Base-by-base conservation (phyloP, 2,888 invertebrate species). In the Myopa testacea region DNA sequence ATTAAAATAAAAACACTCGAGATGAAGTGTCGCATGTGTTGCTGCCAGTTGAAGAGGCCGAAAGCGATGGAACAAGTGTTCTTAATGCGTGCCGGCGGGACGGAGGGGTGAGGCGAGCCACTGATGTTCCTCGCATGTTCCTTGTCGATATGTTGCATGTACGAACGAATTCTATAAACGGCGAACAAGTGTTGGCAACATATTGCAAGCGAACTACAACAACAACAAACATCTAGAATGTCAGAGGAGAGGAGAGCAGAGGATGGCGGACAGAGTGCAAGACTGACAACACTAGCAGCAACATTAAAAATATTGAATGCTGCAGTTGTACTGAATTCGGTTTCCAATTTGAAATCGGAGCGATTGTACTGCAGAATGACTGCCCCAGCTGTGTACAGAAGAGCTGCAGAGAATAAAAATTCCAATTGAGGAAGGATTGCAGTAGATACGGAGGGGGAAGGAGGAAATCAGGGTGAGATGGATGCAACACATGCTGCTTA, bases 131-230 rank as follows among this genome's bases (percentile, higher is more conserved):
- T 38, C 10, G 52, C 52, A 65, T 38, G 63, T 65, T n/a, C n/a
- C n/a, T n/a, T 77, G 72, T 58, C 70, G 68, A 37, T 55, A 45
- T 73, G 50, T 16, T 60, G 34, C 34, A 26, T 14, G 65, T 16
- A 8, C 4, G 65, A 37, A 16, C 14, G 37, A 14, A 14, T 73
- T 81, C 75, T 80, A 81, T 77, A 79, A 80, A 87, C 86, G 86
- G 87, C 87, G 87, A 86, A 87, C 87, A 87, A 87, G 86, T 86
- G 87, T 86, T 87, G 86, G 84, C 82, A 84, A 84, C 87, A 87
- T 81, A 65, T 75, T 77, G 74, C 68, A 52, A 26, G 60, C 63
- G 75, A 69, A 58, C 60, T 45, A 75, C 77, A 70, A 60, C 34
- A 72, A n/a, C n/a, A 34, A 12, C 70, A 68, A 67, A 50, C 45